Conservation (phyloP, 2,113 vertebrate species). For the Anolis carolinensis region DNA sequence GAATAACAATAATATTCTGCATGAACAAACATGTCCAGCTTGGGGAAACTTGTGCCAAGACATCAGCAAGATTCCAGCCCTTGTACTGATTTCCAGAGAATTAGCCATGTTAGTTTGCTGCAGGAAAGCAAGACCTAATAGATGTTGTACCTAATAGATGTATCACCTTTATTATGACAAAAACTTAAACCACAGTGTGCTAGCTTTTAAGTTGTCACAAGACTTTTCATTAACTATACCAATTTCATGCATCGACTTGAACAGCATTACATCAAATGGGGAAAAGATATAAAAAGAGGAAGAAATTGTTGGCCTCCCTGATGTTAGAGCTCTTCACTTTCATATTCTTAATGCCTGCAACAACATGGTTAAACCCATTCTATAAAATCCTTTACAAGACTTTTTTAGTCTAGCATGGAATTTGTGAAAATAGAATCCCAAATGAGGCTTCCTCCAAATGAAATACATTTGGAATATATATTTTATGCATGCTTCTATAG, state of each 20-base stretch:
- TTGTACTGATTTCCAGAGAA: too few species aligned
- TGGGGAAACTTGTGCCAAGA: too few species aligned
- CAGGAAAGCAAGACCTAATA: too few species aligned
- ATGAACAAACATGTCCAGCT: too few species aligned
- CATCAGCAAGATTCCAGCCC: too few species aligned
- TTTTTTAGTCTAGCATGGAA: background rate
- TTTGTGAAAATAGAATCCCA: constrained; percentile 10
- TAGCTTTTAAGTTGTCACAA: too few species aligned
- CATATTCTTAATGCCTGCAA: background rate
- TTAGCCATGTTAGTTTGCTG: too few species aligned
- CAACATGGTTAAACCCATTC: background rate
- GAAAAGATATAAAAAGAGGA: background rate
- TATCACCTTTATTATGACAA: too few species aligned
- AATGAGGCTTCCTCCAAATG: background rate
- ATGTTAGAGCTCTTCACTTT: background rate
- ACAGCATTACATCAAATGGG: background rate
- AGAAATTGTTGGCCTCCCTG: background rate
- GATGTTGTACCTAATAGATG: too few species aligned
- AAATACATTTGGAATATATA: constrained; percentile 5
- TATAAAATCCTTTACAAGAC: background rate
- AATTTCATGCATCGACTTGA: background rate
- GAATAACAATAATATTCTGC: too few species aligned
- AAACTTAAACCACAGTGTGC: too few species aligned
- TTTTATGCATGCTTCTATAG: constrained; percentile 12
- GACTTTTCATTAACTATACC: background rate